Evolutionary conservation across 2,888 invertebrate species (phyloP).

Genomic region (Acleris cristana): DNA sequence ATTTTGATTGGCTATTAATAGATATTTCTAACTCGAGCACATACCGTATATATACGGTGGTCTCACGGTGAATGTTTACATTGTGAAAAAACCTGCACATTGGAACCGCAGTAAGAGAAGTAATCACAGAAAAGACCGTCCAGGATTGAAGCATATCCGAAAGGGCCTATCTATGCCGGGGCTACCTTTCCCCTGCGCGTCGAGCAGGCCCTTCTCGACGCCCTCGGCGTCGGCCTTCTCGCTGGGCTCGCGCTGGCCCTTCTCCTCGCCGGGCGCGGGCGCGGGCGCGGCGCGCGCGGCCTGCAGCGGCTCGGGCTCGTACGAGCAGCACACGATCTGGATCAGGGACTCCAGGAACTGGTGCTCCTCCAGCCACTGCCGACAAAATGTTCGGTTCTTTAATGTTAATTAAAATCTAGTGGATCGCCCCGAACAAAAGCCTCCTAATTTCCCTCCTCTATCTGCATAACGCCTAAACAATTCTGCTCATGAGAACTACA

Average conservation of each 20-base stretch:
- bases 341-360: constrained; percentile 92
- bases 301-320: constrained; percentile 56
- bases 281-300: constrained; percentile 24
- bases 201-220: constrained; percentile 14
- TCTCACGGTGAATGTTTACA: too few relatives aligned
- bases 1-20: too few relatives aligned
- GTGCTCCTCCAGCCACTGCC: constrained; percentile 95
- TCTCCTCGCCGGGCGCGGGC: constrained; percentile 44
- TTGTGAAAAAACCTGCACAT: neutral
- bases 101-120: neutral
- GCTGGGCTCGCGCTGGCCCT: constrained; percentile 52
- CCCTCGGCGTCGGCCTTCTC: constrained; percentile 49
- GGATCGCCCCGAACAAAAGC: too few relatives aligned
- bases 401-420: too few relatives aligned
- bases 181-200: constrained; percentile 21
- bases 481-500: too few relatives aligned
- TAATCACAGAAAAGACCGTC: neutral
- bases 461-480: too few relatives aligned
- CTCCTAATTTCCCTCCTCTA: too few relatives aligned
- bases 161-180: too few relatives aligned
- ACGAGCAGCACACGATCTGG: constrained; percentile 81
- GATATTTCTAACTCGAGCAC: too few relatives aligned
- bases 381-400: neutral
- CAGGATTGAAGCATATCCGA: too few relatives aligned
- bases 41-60: too few relatives aligned